Evolutionary conservation across 2,113 vertebrate genomes (phyloP), one percentile per base, ranked within the genome.

Genomic region (Malaclemys terrapin): DNA sequence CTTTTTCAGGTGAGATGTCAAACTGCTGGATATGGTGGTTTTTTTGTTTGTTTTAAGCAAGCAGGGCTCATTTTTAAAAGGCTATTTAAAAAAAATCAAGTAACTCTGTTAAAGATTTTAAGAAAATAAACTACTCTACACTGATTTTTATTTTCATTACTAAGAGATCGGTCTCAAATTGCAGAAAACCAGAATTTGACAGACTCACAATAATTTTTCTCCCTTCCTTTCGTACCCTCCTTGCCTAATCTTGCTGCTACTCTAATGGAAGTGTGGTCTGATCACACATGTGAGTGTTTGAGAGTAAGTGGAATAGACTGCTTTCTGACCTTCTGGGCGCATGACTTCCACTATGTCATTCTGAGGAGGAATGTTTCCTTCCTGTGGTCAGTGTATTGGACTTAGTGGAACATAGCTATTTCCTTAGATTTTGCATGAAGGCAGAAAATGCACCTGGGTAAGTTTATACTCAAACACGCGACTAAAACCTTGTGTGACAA

Each of bases 121-220:
- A 87, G 54, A 89, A 65, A 76, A 7, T 76, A 69, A 92, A 76
- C 49, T 49, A 25, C 38, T 47, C 75, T 27, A 27, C 24, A 14
- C 12, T 35, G 20, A 69, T 27, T 80, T 80, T 35, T 20, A 54
- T 53, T 38, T 47, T 42, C 1, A 50, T 35, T 79, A 29, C 0
- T 2, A 29, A 79, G 79, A 80, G 10, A 6, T 80, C 19, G 1
- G 4, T 75, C 24, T 89, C 14, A 27, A 42, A 3, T 50, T 35
- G 29, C 3, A 31, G 45, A 90, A 22, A 6, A 3, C 24, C 2
- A 53, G 19, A 31, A 10, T 53, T 75, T 38, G 25, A 53, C 0
- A 0, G 10, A 2, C 47, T 80, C 5, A 2, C 13, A 53, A 6
- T 53, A 22, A 24, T 2, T 49, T 27, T 31, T 1, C 13, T 10